Percentiles rank a stretch among this genome's conserved stretches.
Evolutionary conservation across 2,113 vertebrate genomes (phyloP).

Genomic region (Tricholaema leucomelas): DNA sequence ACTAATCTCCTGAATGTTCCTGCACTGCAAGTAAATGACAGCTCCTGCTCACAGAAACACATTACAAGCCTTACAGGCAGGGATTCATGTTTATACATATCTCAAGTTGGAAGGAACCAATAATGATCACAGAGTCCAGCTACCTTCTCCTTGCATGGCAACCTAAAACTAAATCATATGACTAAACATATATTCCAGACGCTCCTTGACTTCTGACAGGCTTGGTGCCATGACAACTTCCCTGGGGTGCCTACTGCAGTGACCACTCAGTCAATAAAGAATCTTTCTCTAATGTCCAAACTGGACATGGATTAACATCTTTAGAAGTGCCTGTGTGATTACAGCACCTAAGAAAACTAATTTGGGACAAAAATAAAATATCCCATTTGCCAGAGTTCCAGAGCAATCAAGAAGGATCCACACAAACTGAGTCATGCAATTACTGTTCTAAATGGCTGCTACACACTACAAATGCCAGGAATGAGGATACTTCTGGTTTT

Average conservation of each 20-base stretch:
- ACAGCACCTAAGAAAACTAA: background rate
- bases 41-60: background rate
- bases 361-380: background rate
- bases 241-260: background rate
- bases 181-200: background rate
- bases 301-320: background rate
- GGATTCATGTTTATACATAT: background rate
- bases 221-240: background rate
- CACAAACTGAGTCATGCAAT: background rate
- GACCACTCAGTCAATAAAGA: background rate
- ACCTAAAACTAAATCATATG: background rate
- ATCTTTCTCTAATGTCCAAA: background rate
- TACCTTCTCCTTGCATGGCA: background rate
- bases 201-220: background rate
- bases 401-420: background rate
- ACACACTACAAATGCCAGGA: background rate
- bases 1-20: no score
- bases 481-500: background rate
- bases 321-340: background rate
- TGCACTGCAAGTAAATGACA: background rate
- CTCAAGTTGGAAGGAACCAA: background rate
- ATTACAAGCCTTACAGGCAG: background rate
- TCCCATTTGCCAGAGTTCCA: background rate
- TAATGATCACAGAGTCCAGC: background rate
- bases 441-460: background rate